Base-by-base conservation (phyloP, 2,888 invertebrate species). In the Idaea dimidiata region DNA sequence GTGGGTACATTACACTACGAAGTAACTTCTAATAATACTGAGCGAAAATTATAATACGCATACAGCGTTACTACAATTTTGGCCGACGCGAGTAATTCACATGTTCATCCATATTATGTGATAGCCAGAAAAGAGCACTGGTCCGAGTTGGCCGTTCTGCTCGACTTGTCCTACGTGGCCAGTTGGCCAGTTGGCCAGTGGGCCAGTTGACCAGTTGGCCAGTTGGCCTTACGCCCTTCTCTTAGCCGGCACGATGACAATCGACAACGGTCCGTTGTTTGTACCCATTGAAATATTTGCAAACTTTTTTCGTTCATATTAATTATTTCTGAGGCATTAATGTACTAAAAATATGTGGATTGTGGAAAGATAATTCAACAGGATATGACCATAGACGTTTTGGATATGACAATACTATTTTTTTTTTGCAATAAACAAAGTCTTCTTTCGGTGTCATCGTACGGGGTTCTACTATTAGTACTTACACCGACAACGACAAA, bases 61-160 rank as follows among this genome's bases (percentile, higher is more conserved):
- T 79, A 74, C 77, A 79, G 86, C 87, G 85, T 86, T 75, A 86
- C 83, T 88, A 87, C 81, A 87, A 87, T 87, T 90, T 89, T 89
- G 89, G 89, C 89, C 88, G 82, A 85, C 85, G 79, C 81, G 89
- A 89, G 88, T 88, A 86, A 85, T 86, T 84, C 83, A 84, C 79
- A 66, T 62, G 62, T 67, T 62, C 64, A 72, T 69, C 71, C 69
- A 66, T 61, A 64, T 66, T 71, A 24, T 24, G 70, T 70, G 66
- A 67, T 64, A 66, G 66, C 71, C 74, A 71, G 69, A 72, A 71
- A 43, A 58, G 54, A 55, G 33, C 17, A 24, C 16, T 56, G 59
- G 14, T 54, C 16, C 10, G 59, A 17, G 56, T 10, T 18, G 58
- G 54, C 62, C 54, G 14, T 14, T 14, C 54, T 32, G 65, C 65